A percentile compares a stretch with the other conserved stretches of the same genome.
These are phyloP conservation scores for Mastomys coucha DNA, from an alignment of 2,113 vertebrate genomes.

Conservation along the genomic window DNA sequence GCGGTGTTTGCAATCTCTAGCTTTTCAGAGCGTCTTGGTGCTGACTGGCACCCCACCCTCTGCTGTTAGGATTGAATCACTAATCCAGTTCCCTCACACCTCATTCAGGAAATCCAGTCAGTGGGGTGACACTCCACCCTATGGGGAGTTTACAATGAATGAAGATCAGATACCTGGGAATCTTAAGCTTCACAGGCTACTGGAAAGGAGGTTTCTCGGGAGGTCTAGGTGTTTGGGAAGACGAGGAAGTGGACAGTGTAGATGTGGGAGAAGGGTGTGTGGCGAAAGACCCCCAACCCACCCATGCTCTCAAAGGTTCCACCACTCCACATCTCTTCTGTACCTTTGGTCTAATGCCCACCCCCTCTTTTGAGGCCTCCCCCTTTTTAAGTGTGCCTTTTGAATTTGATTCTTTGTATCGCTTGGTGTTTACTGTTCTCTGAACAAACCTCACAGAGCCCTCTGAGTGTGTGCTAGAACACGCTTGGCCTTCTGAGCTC, in stretches of 20 bases:
- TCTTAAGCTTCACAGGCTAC: neutral
- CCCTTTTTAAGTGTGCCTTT: neutral
- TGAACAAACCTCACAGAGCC: neutral
- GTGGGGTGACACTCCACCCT: neutral
- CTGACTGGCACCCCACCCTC: neutral
- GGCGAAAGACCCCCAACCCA: neutral
- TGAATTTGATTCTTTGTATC: neutral
- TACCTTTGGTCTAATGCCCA: too few relatives aligned
- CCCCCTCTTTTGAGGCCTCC: neutral
- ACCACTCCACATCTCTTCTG: neutral
- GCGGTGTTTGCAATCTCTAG: too few relatives aligned
- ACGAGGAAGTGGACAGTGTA: accelerated
- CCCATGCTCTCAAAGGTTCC: neutral
- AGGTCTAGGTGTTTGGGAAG: neutral
- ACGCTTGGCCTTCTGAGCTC: neutral
- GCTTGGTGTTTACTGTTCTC: neutral
- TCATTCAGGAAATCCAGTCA: neutral
- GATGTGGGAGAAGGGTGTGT: neutral
- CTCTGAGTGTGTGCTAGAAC: accelerated
- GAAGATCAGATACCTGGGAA: neutral
- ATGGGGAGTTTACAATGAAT: neutral
- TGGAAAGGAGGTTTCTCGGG: neutral
- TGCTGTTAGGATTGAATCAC: conserved; percentile 20
- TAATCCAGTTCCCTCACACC: neutral
- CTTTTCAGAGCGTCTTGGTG: conserved; percentile 49